Evolutionary conservation across 2,113 vertebrate species (phyloP).

Genomic region (Oncorhynchus clarkii): DNA sequence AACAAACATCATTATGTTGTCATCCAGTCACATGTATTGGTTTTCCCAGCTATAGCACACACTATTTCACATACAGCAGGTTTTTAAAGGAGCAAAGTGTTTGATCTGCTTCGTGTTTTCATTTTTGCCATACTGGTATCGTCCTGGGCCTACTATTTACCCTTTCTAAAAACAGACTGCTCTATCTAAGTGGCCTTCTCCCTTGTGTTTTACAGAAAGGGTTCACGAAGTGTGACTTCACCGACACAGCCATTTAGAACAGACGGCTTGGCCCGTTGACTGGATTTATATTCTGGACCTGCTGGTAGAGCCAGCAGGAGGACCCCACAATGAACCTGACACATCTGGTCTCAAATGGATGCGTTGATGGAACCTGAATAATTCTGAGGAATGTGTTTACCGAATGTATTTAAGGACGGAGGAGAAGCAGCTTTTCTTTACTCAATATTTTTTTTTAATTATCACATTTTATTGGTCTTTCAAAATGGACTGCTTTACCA

Average conservation of each 20-base stretch:
- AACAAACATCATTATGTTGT: no score
- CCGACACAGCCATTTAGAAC: constrained; percentile 49
- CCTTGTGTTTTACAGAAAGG: constrained; percentile 71
- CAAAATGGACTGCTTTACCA: background rate
- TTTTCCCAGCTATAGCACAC: no score
- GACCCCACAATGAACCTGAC: background rate
- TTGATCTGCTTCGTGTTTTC: no score
- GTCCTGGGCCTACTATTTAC: no score
- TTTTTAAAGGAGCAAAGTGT: no score
- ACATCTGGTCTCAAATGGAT: background rate
- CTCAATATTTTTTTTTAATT: background rate
- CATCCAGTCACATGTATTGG: no score
- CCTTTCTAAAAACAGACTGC: background rate
- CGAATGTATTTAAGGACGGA: background rate
- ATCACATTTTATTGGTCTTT: background rate
- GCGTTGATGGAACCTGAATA: background rate
- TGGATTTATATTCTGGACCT: background rate
- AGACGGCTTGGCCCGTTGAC: background rate
- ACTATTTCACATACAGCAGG: no score
- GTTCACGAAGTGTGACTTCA: constrained; percentile 66
- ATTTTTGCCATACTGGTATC: no score
- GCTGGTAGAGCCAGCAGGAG: background rate
- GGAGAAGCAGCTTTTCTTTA: background rate
- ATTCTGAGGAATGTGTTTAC: background rate
- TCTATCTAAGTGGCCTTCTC: background rate